Evolutionary conservation across 2,797 vertebrate species (phyloP), one percentile per base, ranked within the genome.

Genomic region (Dipus sagitta): DNA sequence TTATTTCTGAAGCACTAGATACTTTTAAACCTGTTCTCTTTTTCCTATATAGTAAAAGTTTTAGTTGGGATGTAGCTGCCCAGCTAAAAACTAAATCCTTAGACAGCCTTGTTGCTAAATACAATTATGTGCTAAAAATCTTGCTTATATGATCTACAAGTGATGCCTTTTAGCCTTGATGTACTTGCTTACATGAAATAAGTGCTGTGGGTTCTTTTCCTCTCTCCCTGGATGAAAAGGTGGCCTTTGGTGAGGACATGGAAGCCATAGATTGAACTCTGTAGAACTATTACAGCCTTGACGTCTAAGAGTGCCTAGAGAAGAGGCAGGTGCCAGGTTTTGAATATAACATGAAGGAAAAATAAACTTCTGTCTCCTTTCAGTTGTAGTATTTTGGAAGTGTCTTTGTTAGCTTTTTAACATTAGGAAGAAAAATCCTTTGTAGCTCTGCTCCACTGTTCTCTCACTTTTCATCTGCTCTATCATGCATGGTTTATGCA

Each of bases 321-420:
- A 68, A 76, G 10, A 85, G 17, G 18, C 0, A 9, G 2, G 67
- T 85, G 32, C 8, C 9, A 78, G 20, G 20, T 86, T 8, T 60
- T 60, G 15, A 24, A 11, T 8, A 0, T 11, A 7, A 62, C 8
- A 60, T 6, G 1, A 81, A n/a, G 79, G 21, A 38, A 86, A 86
- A 71, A 86, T 65, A 68, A 65, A 2, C 9, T 86, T 71, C 30
- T 78, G 0, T 72, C 15, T 38, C 28, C 67, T 92, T 80, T 70
- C 26, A 86, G 30, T 15, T 28, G 18, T 70, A 67, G 18, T 11
- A 81, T 90, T 83, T 88, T 62, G 17, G 6, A 6, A 84, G 26
- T 76, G 9, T 54, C 18, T 94, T 52, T 38, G 34, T 79, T 71
- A 68, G 18, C 9, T 92, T 92, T 92, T 83, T 58, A 65, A 68